Evolutionary conservation across 2,888 invertebrate species (phyloP).

Genomic region (Anagyrus pseudococci): DNA sequence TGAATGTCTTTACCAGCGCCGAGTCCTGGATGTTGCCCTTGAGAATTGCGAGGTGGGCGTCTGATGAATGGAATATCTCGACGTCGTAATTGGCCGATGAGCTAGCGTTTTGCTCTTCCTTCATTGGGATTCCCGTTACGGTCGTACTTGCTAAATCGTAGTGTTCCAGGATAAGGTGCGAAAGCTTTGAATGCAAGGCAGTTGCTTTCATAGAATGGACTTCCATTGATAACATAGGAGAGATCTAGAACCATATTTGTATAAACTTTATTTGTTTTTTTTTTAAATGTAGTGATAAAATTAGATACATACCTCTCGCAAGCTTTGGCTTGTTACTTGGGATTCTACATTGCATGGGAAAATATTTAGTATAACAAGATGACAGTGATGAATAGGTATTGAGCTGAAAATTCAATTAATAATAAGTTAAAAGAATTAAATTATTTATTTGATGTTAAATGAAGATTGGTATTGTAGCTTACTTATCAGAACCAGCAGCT

Average conservation of each 20-base stretch:
- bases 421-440: background rate
- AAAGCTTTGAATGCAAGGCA: slow-evolving; percentile 75
- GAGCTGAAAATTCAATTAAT: slow-evolving; percentile 64
- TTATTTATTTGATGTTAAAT: slow-evolving; percentile 5
- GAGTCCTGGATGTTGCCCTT: slow-evolving; percentile 71
- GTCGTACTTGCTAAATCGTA: slow-evolving; percentile 94
- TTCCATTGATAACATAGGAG: slow-evolving; percentile 77
- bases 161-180: slow-evolving; percentile 80
- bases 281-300: slow-evolving; percentile 1
- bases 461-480: slow-evolving; percentile 44
- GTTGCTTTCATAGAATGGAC: slow-evolving; percentile 82
- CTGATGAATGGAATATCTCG: slow-evolving; percentile 89
- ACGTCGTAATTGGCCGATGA: slow-evolving; percentile 99
- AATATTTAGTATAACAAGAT: slow-evolving; percentile 88
- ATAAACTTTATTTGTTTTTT: slow-evolving; percentile 20
- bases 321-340: slow-evolving; percentile 75
- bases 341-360: slow-evolving; percentile 83
- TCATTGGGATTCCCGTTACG: slow-evolving; percentile 99
- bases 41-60: slow-evolving; percentile 84
- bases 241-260: slow-evolving; percentile 64
- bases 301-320: slow-evolving; percentile 65
- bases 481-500: slow-evolving; percentile 70
- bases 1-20: slow-evolving; percentile 70
- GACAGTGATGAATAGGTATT: slow-evolving; percentile 84
- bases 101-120: slow-evolving; percentile 98